Percentiles rank a stretch among this genome's conserved stretches.
Evolutionary conservation across 2,888 invertebrate genomes (phyloP).

Genomic region (Leucophenga maculata): DNA sequence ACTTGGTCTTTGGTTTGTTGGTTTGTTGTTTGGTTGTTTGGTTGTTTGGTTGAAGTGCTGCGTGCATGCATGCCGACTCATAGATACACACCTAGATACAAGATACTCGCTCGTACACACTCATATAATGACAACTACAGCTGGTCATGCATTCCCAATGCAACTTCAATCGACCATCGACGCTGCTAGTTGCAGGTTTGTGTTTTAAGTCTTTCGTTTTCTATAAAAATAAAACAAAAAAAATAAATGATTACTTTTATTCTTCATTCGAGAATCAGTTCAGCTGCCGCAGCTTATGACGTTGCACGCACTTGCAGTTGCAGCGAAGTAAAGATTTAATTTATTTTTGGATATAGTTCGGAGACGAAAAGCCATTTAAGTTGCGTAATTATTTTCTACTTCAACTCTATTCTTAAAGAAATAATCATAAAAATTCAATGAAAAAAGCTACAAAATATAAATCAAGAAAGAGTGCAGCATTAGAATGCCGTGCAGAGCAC

Average conservation of each 20-base stretch:
- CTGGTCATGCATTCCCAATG: too few relatives aligned
- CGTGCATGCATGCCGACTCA: not conserved
- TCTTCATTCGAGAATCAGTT: conserved; percentile 44
- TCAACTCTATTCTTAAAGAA: too few relatives aligned
- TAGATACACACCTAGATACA: not conserved
- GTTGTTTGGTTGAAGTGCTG: not conserved
- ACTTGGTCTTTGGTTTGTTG: not conserved
- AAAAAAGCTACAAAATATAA: too few relatives aligned
- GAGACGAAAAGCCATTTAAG: too few relatives aligned
- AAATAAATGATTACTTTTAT: too few relatives aligned
- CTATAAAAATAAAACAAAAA: not conserved
- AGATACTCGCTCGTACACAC: too few relatives aligned
- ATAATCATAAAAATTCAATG: too few relatives aligned
- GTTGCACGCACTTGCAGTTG: conserved; percentile 38
- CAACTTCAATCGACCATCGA: conserved; percentile 19
- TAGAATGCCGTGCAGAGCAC: too few relatives aligned
- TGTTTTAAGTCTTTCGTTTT: conserved; percentile 60
- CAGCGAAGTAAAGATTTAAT: too few relatives aligned
- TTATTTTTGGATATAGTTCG: not conserved
- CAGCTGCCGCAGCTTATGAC: conserved; percentile 55
- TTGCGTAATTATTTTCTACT: too few relatives aligned
- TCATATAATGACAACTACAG: not conserved
- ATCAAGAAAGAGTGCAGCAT: too few relatives aligned
- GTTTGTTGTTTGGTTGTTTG: not conserved
- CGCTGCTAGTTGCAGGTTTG: conserved; percentile 46